Percentiles rank a stretch among this genome's conserved stretches.
Evolutionary conservation across 2,888 invertebrate species (phyloP).

Genomic region (Lymantria dispar): DNA sequence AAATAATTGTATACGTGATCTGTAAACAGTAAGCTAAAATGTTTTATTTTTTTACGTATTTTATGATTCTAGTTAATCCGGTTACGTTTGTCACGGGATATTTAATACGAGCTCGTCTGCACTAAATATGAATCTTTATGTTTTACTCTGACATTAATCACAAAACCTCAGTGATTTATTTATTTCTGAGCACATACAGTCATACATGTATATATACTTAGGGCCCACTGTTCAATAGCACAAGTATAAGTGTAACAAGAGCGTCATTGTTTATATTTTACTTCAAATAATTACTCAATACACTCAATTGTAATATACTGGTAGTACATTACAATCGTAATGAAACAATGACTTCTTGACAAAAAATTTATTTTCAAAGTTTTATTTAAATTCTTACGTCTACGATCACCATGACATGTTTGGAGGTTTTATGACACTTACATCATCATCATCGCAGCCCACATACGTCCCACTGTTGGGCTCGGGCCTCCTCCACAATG

Average conservation of each 20-base stretch:
- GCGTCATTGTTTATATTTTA: neutral
- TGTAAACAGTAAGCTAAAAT: slow-evolving; percentile 72
- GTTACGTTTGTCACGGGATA: slow-evolving; percentile 57
- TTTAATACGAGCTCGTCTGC: slow-evolving; percentile 47
- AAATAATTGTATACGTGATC: slow-evolving; percentile 66
- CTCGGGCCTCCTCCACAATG: no score
- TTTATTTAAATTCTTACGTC: no score
- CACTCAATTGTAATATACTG: no score
- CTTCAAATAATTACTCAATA: neutral
- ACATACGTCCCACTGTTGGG: no score
- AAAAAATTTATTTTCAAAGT: neutral
- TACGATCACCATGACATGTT: no score
- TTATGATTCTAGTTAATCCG: slow-evolving; percentile 57
- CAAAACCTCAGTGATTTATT: slow-evolving; percentile 75
- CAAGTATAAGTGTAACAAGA: neutral
- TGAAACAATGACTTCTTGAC: neutral
- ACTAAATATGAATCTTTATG: slow-evolving; percentile 79
- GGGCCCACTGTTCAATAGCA: slow-evolving; percentile 35
- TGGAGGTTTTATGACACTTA: no score
- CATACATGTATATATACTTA: slow-evolving; percentile 54
- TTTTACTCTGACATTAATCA: slow-evolving; percentile 76
- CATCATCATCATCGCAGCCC: no score
- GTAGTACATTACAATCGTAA: neutral
- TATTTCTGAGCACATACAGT: no score
- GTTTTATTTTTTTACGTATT: slow-evolving; percentile 61